Conservation (phyloP, 2,797 vertebrate genomes). For the Liasis olivaceus region DNA sequence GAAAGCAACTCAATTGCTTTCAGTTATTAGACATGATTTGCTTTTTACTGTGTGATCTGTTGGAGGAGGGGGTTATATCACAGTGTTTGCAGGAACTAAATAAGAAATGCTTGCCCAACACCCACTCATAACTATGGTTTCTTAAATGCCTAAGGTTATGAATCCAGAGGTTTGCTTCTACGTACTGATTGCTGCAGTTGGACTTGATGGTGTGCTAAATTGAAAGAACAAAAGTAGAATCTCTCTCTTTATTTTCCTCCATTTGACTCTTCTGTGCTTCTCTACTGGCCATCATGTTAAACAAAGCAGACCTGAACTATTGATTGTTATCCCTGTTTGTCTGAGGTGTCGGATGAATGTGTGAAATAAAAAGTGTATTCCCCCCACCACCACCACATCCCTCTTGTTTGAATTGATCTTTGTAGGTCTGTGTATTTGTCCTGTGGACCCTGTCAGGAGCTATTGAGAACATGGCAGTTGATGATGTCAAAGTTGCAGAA, state of each 20-base stretch:
- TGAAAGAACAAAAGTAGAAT: not conserved
- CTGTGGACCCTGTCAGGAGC: constrained; percentile 10
- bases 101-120: not conserved
- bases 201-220: not conserved
- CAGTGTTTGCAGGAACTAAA: not conserved
- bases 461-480: not conserved
- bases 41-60: not conserved
- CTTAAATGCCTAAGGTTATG: not conserved
- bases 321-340: not conserved
- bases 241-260: not conserved
- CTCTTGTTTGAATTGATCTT: not conserved
- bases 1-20: too few species aligned
- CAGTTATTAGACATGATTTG: not conserved
- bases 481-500: constrained; percentile 22
- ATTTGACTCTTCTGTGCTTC: not conserved
- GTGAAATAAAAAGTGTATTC: not conserved
- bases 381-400: too few species aligned
- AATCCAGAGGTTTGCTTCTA: not conserved
- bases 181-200: not conserved
- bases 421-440: not conserved
- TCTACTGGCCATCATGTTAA: not conserved
- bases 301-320: not conserved
- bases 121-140: not conserved
- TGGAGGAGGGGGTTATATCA: not conserved
- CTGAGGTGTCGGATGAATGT: not conserved